Evolutionary conservation across 2,113 vertebrate genomes (phyloP).

Genomic region (Azemiops feae): DNA sequence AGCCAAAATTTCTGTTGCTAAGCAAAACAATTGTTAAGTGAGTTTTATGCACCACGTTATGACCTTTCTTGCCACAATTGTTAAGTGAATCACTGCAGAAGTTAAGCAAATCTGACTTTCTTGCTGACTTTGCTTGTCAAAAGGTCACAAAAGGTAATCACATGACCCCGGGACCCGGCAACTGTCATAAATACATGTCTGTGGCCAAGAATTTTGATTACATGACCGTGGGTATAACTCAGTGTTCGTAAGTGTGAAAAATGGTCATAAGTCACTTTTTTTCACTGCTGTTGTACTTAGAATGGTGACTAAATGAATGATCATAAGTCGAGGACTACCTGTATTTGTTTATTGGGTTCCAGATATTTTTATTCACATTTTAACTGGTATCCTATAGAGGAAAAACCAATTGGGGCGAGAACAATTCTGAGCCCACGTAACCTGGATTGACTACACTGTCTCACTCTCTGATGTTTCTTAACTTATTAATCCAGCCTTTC

Average conservation of each 20-base stretch:
- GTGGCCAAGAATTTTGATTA: not conserved
- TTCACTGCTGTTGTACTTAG: not conserved
- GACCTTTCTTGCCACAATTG: not conserved
- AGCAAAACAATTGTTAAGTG: too few species aligned
- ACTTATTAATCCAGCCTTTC: not conserved
- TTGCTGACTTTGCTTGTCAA: not conserved
- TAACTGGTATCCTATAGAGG: not conserved
- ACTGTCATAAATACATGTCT: not conserved
- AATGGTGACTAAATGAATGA: not conserved
- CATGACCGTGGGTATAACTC: not conserved
- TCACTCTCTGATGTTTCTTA: not conserved
- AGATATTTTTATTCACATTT: not conserved
- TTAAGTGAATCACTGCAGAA: not conserved
- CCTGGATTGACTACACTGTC: not conserved
- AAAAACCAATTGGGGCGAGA: not conserved
- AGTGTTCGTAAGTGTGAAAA: not conserved
- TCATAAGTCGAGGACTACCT: not conserved
- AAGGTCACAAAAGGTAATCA: not conserved
- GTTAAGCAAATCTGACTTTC: not conserved
- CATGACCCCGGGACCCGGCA: not conserved
- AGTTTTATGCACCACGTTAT: too few species aligned
- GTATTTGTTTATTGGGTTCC: not conserved
- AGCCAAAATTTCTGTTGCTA: too few species aligned
- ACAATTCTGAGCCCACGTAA: not conserved
- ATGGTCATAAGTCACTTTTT: not conserved